These are phyloP conservation scores for Drosophila incognita DNA, from an alignment of 2,888 invertebrate species.

Conservation along the genomic window DNA sequence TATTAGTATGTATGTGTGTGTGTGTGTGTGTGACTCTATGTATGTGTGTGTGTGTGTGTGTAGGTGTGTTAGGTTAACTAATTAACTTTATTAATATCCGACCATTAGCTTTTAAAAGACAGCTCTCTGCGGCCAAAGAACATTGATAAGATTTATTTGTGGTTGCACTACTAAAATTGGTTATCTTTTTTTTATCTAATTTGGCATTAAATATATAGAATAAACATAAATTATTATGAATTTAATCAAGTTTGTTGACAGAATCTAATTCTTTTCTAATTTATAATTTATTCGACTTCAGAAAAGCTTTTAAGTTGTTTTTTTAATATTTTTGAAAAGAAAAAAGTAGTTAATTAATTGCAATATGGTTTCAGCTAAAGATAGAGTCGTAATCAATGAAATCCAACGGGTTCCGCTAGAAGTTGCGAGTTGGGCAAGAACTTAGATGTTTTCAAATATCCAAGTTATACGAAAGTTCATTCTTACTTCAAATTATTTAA, in stretches of 20 bases:
- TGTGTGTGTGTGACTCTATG: neutral
- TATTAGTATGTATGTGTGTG: slow-evolving; percentile 1
- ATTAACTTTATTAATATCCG: slow-evolving; percentile 32
- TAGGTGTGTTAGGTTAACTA: slow-evolving; percentile 25
- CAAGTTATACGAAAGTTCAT: neutral
- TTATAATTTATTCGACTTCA: neutral
- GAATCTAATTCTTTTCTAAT: neutral
- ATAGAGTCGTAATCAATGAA: neutral
- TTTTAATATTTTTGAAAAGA: neutral
- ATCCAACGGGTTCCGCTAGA: neutral
- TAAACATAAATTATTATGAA: neutral
- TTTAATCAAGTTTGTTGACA: neutral
- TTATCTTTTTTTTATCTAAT: neutral
- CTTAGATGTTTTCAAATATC: neutral
- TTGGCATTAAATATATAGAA: neutral
- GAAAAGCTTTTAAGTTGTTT: neutral
- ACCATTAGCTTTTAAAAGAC: slow-evolving; percentile 1
- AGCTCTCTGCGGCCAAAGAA: neutral
- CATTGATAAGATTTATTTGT: neutral
- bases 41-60: slow-evolving; percentile 3
- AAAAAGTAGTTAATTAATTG: neutral
- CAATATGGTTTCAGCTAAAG: neutral
- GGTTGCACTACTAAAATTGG: neutral
- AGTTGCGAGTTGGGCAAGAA: neutral
- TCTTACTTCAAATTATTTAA: neutral